phyloP scores from a whole-genome alignment of 2,888 invertebrate species.

The Ennomos erosarius region DNA sequence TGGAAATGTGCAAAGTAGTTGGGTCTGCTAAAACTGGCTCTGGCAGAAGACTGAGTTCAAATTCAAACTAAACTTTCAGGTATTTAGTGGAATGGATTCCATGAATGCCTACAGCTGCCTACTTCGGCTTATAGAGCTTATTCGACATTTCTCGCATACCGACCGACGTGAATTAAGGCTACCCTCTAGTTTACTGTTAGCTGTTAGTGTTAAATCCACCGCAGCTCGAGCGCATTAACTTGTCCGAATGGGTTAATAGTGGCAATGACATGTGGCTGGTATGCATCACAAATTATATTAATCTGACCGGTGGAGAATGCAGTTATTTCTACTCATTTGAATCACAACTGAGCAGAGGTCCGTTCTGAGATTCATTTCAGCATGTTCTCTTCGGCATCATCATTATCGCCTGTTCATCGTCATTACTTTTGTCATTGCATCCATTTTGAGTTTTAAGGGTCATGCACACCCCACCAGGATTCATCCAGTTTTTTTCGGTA shows the following conservation, averaged over 20 bases:
- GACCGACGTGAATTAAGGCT: slow-evolving; percentile 15
- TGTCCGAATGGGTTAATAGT: slow-evolving; percentile 17
- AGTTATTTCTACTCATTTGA: slow-evolving; percentile 22
- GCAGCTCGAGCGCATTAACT: slow-evolving; percentile 7
- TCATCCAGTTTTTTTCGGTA: no score
- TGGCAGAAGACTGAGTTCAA: no score
- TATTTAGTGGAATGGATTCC: no score
- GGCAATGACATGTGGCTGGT: slow-evolving; percentile 6
- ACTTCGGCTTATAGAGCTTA: slow-evolving; percentile 8
- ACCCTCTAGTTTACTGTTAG: slow-evolving; percentile 4
- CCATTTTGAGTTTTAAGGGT: no score
- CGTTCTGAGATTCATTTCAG: no score
- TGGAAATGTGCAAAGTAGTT: no score
- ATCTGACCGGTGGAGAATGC: slow-evolving; percentile 4
- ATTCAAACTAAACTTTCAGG: no score
- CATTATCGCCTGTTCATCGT: no score
- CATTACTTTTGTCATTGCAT: no score
- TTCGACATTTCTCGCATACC: slow-evolving; percentile 16
- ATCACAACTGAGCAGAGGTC: slow-evolving; percentile 16
- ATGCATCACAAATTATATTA: slow-evolving; percentile 11
- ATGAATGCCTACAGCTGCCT: background rate
- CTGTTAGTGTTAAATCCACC: slow-evolving; percentile 14
- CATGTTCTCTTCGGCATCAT: no score
- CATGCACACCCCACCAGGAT: no score
- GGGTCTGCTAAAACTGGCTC: no score